Percentiles rank a stretch among this genome's conserved stretches.
Evolutionary conservation across 2,888 invertebrate genomes (phyloP).

Genomic region (Deilephila elpenor): DNA sequence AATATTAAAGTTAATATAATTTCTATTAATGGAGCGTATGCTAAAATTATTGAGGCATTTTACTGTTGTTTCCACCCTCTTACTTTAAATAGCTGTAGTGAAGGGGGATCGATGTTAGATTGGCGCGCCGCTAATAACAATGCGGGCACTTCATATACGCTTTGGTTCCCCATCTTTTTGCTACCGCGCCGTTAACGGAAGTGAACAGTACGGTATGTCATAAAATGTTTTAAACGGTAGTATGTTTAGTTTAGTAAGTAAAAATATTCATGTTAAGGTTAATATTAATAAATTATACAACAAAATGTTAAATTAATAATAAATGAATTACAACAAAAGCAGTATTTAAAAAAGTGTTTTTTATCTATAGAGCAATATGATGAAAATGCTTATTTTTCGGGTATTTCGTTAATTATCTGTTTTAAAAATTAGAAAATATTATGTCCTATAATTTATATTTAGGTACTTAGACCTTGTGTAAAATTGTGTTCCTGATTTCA

Average conservation of each 20-base stretch:
- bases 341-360: too few species aligned
- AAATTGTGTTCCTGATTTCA: too few species aligned
- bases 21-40: neutral
- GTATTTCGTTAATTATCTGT: too few species aligned
- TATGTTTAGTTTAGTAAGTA: neutral
- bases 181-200: neutral
- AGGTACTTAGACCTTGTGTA: too few species aligned
- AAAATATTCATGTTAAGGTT: too few species aligned
- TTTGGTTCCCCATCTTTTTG: slow-evolving; percentile 51
- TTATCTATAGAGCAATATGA: too few species aligned
- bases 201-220: slow-evolving; percentile 25
- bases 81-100: slow-evolving; percentile 64
- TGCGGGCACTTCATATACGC: slow-evolving; percentile 70
- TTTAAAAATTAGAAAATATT: too few species aligned
- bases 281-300: too few species aligned
- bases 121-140: slow-evolving; percentile 78
- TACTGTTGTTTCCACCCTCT: slow-evolving; percentile 66
- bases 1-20: neutral
- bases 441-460: too few species aligned
- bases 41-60: slow-evolving; percentile 41
- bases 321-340: too few species aligned
- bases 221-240: neutral
- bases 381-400: too few species aligned
- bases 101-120: slow-evolving; percentile 71
- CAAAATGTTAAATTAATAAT: too few species aligned